Conservation (phyloP, 2,888 invertebrate genomes). For the Trachelus iudaicus region DNA sequence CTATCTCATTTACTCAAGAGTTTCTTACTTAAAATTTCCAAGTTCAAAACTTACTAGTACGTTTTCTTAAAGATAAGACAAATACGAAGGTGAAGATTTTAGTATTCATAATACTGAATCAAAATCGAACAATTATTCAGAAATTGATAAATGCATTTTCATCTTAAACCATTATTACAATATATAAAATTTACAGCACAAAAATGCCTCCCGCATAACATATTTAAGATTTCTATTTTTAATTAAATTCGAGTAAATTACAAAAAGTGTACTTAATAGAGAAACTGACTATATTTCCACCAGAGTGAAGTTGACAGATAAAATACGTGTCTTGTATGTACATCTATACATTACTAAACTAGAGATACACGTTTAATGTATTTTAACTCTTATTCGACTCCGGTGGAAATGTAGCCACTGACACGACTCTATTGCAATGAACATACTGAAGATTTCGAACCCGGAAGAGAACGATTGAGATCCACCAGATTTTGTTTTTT, state of each 20-base stretch:
- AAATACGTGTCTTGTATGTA: not conserved
- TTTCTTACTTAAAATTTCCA: not conserved
- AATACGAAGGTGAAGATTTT: not conserved
- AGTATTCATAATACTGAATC: not conserved
- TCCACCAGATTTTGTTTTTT: slow-evolving; percentile 47
- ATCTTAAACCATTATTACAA: not conserved
- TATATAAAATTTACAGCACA: not conserved
- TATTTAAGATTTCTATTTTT: not conserved
- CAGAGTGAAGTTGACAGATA: not conserved
- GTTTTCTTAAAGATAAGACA: not conserved
- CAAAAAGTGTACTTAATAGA: not conserved
- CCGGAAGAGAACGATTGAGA: slow-evolving; percentile 44
- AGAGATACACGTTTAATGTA: not conserved
- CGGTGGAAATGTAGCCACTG: not conserved
- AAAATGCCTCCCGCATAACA: not conserved
- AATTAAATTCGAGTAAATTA: not conserved
- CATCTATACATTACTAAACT: not conserved
- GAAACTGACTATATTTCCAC: not conserved
- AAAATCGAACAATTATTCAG: not conserved
- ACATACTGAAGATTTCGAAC: slow-evolving; percentile 68
- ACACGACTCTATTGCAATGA: slow-evolving; percentile 65
- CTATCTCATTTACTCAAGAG: not conserved
- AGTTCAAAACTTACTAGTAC: not conserved
- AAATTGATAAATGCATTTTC: not conserved
- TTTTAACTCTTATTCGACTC: not conserved